Percentiles rank a stretch among this genome's conserved stretches.
Conservation (phyloP, 2,797 vertebrate genomes). For the Rhincodon typus region DNA sequence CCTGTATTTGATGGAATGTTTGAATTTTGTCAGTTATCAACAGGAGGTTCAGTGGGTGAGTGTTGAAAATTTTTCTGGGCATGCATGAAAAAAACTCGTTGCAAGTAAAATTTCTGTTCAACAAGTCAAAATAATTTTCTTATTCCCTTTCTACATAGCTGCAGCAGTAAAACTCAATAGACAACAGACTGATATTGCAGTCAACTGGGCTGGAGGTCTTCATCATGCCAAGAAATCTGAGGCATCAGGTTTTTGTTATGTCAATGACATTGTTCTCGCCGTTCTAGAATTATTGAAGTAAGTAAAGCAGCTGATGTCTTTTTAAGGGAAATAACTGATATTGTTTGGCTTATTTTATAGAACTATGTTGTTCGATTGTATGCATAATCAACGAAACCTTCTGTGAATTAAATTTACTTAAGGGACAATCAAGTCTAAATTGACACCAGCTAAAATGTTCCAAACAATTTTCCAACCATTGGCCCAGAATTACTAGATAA, state of each 20-base stretch:
- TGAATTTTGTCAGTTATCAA: conserved; percentile 85
- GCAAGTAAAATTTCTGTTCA: conserved; percentile 2
- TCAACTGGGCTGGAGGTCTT: conserved; percentile 88
- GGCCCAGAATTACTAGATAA: background rate
- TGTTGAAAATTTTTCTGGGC: conserved; percentile 32
- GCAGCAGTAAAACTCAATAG: conserved; percentile 83
- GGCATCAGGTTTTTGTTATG: conserved; percentile 86
- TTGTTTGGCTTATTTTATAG: background rate
- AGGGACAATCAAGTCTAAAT: background rate
- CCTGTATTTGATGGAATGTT: conserved; percentile 89
- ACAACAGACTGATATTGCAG: conserved; percentile 85
- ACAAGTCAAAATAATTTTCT: background rate
- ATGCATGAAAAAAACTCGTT: background rate
- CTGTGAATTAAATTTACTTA: background rate
- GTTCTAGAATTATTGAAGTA: conserved; percentile 87
- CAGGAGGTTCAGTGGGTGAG: conserved; percentile 84
- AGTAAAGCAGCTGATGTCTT: conserved; percentile 48
- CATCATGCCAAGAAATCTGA: conserved; percentile 90
- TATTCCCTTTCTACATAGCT: conserved; percentile 54
- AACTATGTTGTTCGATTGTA: background rate
- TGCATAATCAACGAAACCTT: background rate
- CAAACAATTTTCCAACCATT: background rate
- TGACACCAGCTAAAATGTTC: background rate
- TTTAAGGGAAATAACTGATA: background rate
- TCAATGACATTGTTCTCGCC: conserved; percentile 86